phyloP scores from a whole-genome alignment of 2,888 invertebrate genomes.

The Cephus spinipes region DNA sequence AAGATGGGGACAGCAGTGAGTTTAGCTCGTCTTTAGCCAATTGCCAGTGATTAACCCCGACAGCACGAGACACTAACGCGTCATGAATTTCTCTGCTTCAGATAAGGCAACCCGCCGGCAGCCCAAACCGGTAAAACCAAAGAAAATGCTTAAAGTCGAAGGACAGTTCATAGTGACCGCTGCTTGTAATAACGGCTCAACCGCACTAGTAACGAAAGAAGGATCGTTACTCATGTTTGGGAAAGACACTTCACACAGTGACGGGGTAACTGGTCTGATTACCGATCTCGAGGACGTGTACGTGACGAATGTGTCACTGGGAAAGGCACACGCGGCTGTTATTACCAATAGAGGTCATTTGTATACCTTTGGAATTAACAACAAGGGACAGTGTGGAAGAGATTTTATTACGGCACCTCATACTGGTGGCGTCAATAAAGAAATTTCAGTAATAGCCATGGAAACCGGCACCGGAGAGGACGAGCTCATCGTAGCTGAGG shows the following conservation, averaged over 20 bases:
- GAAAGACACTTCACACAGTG: conserved; percentile 90
- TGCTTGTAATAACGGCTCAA: conserved; percentile 95
- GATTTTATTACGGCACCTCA: conserved; percentile 75
- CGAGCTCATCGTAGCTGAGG: conserved; percentile 58
- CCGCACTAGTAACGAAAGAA: conserved; percentile 90
- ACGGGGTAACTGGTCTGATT: conserved; percentile 77
- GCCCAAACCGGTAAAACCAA: conserved; percentile 92
- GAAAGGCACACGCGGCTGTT: conserved; percentile 96
- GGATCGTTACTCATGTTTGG: conserved; percentile 95
- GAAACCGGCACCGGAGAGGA: conserved; percentile 68
- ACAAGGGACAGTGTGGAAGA: conserved; percentile 97
- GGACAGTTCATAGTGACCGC: conserved; percentile 84
- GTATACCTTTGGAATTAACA: conserved; percentile 97
- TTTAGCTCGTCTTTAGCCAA: conserved; percentile 10
- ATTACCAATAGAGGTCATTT: conserved; percentile 90
- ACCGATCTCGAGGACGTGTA: conserved; percentile 80
- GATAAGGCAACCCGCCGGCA: conserved; percentile 75
- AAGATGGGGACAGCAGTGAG: conserved; percentile 88
- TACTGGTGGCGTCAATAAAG: conserved; percentile 65
- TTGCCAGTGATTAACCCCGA: too few species aligned
- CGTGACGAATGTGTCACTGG: conserved; percentile 77
- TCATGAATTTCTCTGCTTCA: conserved; percentile 32
- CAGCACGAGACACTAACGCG: too few species aligned
- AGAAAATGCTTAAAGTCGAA: conserved; percentile 91
- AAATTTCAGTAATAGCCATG: conserved; percentile 68